A percentile compares a stretch with the other conserved stretches of the same genome.
phyloP scores from a whole-genome alignment of 2,888 invertebrate genomes.

The Drosophila paracracens region DNA sequence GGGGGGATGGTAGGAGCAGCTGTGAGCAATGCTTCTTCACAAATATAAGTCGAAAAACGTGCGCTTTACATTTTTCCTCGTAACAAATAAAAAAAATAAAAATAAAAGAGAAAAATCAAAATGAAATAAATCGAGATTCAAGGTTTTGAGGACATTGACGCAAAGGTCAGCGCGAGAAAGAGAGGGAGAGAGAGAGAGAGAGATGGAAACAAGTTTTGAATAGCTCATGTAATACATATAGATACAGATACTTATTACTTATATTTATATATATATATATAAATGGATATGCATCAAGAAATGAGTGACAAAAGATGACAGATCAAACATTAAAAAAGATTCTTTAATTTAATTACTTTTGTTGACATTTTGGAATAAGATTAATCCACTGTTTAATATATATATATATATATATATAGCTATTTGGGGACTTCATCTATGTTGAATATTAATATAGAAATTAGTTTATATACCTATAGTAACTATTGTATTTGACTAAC shows the following conservation, averaged over 20 bases:
- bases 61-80: conserved; percentile 27
- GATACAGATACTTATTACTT: conserved; percentile 1
- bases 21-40: conserved; percentile 1
- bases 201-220: conserved; percentile 47
- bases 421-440: neutral
- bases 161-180: conserved; percentile 45
- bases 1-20: neutral
- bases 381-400: too few relatives aligned
- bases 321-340: neutral
- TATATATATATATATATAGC: too few relatives aligned
- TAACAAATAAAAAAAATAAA: conserved; percentile 9
- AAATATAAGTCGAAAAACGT: conserved; percentile 47
- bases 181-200: conserved; percentile 9
- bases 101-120: conserved; percentile 11
- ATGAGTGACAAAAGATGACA: conserved; percentile 2
- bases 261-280: neutral
- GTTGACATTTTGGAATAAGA: neutral
- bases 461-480: neutral
- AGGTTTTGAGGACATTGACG: conserved; percentile 76
- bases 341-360: neutral
- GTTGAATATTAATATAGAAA: neutral
- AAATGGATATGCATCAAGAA: neutral
- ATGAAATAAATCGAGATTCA: conserved; percentile 44
- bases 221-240: conserved; percentile 33
- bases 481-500: neutral